Evolutionary conservation across 2,888 invertebrate genomes (phyloP).

Genomic region (Periphyllus acericola): DNA sequence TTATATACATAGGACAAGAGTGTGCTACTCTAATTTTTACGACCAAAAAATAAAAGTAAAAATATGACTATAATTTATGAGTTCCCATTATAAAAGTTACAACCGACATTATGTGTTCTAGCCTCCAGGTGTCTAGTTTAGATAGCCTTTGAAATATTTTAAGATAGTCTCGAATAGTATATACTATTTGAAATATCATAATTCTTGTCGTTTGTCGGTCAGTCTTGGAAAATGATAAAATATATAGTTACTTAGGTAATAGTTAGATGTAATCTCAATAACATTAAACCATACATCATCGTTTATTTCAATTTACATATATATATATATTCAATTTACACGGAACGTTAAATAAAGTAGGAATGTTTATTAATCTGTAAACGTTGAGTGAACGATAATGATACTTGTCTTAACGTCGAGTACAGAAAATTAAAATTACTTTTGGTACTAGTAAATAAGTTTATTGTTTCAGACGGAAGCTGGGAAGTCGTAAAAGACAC

Average conservation of each 20-base stretch:
- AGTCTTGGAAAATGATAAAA: neutral
- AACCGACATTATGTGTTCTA: neutral
- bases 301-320: too few relatives aligned
- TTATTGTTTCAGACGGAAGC: constrained; percentile 1
- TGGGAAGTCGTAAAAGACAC: constrained; percentile 6
- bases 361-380: neutral
- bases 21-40: neutral
- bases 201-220: neutral
- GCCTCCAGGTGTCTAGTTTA: neutral
- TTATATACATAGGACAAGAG: too few relatives aligned
- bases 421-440: neutral
- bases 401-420: neutral
- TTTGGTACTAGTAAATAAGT: neutral
- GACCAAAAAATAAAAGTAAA: constrained; percentile 4
- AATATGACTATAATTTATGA: neutral
- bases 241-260: too few relatives aligned
- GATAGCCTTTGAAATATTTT: too few relatives aligned
- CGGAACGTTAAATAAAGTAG: neutral
- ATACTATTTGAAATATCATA: too few relatives aligned
- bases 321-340: neutral
- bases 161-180: too few relatives aligned
- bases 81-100: neutral
- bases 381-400: neutral
- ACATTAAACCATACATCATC: neutral
- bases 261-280: too few relatives aligned